These are phyloP conservation scores for Minunthozetes semirufus DNA, from an alignment of 2,888 invertebrate genomes.

Conservation along the genomic window DNA sequence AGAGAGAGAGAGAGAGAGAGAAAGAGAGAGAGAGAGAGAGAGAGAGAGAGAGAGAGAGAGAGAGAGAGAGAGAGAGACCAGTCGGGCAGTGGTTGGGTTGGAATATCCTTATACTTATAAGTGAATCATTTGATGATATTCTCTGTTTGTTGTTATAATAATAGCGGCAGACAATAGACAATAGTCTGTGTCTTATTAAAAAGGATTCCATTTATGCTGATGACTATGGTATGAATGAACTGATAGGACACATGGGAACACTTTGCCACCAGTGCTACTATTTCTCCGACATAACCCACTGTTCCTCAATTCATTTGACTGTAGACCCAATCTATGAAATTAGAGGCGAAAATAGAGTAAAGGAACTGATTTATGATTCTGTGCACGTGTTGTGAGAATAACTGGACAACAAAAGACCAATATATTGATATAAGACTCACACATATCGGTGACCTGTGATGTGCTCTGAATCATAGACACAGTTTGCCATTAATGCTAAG, in stretches of 20 bases:
- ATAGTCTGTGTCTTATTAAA: conserved; percentile 7
- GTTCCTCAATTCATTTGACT: background rate
- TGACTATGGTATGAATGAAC: background rate
- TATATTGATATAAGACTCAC: conserved; percentile 21
- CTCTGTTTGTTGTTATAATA: conserved; percentile 1
- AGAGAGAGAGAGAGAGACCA: too few species aligned
- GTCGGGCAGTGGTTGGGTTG: background rate
- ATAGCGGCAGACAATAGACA: conserved; percentile 6
- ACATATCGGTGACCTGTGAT: background rate
- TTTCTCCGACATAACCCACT: background rate
- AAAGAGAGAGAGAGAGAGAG: too few species aligned
- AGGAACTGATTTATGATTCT: conserved; percentile 20
- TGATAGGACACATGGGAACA: conserved; percentile 18
- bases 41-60: too few species aligned
- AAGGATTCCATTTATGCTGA: background rate
- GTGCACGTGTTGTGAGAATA: background rate
- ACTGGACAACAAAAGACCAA: background rate
- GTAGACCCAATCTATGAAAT: conserved; percentile 15
- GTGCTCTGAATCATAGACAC: background rate
- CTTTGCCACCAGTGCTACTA: background rate
- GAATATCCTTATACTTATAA: conserved; percentile 10
- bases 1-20: too few species aligned
- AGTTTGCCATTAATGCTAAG: conserved; percentile 12
- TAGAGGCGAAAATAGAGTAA: conserved; percentile 1
- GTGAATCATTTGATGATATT: conserved; percentile 1